These are phyloP conservation scores for Chiloscyllium punctatum DNA, from an alignment of 2,797 vertebrate species.

Conservation along the genomic window DNA sequence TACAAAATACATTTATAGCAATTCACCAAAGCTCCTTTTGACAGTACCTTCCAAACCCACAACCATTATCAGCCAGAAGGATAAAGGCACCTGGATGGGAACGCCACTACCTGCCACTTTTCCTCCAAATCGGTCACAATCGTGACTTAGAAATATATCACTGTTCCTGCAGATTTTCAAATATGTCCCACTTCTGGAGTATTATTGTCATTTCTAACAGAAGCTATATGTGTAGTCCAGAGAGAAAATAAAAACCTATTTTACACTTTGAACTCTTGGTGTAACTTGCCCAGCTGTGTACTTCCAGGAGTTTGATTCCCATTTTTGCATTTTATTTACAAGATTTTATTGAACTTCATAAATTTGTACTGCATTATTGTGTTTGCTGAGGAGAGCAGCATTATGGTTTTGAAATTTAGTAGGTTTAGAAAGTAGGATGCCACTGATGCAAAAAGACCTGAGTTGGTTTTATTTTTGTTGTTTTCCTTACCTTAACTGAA, in stretches of 20 bases:
- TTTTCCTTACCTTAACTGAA: neutral
- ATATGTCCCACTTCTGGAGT: neutral
- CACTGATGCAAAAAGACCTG: neutral
- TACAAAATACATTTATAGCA: no score
- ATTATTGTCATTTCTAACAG: neutral
- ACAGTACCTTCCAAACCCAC: no score
- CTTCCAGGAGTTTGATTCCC: neutral
- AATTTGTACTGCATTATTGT: constrained; percentile 19
- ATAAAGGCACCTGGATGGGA: no score
- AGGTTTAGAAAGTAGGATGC: neutral
- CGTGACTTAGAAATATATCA: no score
- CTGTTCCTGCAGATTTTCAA: neutral
- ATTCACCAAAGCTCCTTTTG: no score
- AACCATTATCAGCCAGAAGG: no score
- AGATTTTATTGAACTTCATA: neutral
- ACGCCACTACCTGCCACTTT: no score
- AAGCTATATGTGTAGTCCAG: neutral
- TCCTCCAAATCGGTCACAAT: no score
- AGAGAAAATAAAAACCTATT: constrained; percentile 12
- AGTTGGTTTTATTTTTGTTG: neutral
- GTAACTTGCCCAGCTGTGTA: neutral
- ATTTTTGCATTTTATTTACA: neutral
- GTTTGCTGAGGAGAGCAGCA: neutral
- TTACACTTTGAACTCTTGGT: neutral
- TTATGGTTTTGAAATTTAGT: neutral